phyloP scores from a whole-genome alignment of 1,140 invertebrate species.

The Cotesia chilonis region DNA sequence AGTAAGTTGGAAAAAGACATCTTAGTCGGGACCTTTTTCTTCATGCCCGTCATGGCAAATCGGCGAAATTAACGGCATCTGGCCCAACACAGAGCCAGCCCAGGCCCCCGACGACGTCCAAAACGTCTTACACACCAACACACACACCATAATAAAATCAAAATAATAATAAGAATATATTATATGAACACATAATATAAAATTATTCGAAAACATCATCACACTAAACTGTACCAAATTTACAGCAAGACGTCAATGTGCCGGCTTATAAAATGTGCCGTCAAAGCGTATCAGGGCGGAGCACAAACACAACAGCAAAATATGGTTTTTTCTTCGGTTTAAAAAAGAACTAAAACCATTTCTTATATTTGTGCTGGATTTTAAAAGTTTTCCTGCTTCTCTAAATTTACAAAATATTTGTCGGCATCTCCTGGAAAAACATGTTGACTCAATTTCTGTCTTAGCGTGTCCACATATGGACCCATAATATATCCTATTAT shows the following conservation, averaged over 20 bases:
- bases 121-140: not conserved
- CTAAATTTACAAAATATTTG: conserved; percentile 52
- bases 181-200: conserved; percentile 9
- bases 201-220: not conserved
- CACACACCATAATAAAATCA: not conserved
- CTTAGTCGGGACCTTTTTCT: conserved; percentile 26
- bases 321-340: conserved; percentile 36
- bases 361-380: not conserved
- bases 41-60: conserved; percentile 54
- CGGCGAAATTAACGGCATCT: conserved; percentile 58
- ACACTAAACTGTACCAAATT: too few species aligned
- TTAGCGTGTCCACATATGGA: not conserved
- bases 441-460: conserved; percentile 16
- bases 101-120: conserved; percentile 24
- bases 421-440: conserved; percentile 34
- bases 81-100: conserved; percentile 21
- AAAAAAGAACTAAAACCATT: conserved; percentile 10
- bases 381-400: conserved; percentile 28
- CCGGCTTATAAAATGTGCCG: conserved; percentile 38
- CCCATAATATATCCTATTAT: not conserved
- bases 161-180: conserved; percentile 20
- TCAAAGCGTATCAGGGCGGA: conserved; percentile 39
- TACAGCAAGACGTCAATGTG: conserved; percentile 7
- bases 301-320: conserved; percentile 31
- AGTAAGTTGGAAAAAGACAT: conserved; percentile 27